phyloP scores from a whole-genome alignment of 2,888 invertebrate species.

The Amblyjoppa fuscipennis region DNA sequence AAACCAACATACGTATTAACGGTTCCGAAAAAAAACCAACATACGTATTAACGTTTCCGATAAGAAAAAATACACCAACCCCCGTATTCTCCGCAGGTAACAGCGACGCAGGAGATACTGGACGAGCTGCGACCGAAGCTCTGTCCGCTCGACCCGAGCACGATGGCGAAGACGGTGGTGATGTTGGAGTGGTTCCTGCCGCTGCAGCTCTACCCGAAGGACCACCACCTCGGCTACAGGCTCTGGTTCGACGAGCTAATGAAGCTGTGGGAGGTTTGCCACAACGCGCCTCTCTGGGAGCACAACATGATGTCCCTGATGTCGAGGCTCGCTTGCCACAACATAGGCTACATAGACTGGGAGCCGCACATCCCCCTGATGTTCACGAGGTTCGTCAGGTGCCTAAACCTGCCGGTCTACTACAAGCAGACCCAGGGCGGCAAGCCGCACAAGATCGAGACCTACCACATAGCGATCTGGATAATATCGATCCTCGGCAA shows the following conservation, averaged over 20 bases:
- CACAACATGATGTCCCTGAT: conserved; percentile 90
- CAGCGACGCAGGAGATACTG: conserved; percentile 94
- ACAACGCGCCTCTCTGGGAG: conserved; percentile 90
- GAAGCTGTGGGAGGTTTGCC: conserved; percentile 92
- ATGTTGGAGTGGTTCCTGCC: conserved; percentile 93
- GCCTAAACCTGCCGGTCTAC: conserved; percentile 92
- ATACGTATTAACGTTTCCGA: no score
- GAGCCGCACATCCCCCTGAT: conserved; percentile 92
- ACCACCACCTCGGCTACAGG: conserved; percentile 89
- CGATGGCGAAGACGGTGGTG: conserved; percentile 86
- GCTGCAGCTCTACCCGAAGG: conserved; percentile 88
- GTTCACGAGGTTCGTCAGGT: conserved; percentile 90
- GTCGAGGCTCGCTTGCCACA: conserved; percentile 90
- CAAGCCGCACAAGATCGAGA: conserved; percentile 87
- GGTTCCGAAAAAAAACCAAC: no score
- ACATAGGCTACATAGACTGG: conserved; percentile 95
- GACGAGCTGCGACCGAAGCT: conserved; percentile 93
- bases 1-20: neutral
- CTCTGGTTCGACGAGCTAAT: conserved; percentile 94
- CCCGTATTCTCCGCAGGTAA: conserved; percentile 86
- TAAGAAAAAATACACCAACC: no score
- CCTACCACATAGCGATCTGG: conserved; percentile 85
- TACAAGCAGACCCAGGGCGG: conserved; percentile 89
- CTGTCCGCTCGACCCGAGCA: conserved; percentile 89
- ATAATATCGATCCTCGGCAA: conserved; percentile 88